Base-by-base conservation (phyloP, 2,797 vertebrate species). In the Melanotaenia nigrans region DNA sequence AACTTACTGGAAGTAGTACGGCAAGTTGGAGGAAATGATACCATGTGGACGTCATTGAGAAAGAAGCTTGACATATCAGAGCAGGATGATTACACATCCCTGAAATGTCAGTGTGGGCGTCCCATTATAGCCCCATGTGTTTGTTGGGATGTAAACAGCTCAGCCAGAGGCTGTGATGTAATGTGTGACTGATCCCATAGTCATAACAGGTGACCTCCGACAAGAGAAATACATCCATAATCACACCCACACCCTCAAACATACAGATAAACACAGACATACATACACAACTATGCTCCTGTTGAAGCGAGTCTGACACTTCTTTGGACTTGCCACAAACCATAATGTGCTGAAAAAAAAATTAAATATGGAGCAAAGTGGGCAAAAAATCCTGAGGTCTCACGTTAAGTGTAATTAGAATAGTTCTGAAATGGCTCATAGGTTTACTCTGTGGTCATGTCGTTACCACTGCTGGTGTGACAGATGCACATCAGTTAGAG, bases 1-100 rank as follows among this genome's bases (percentile, higher is more conserved):
- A 78, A 80, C 76, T 89, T 89, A 87, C 89, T 91, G 91, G 92
- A 91, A 92, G 82, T 73, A 56, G 72, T 74, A 68, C 6, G 65
- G 69, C 61, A 71, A 72, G 61, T 73, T 85, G 55, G 70, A 77
- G 85, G 84, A 92, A 90, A 85, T 80, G 61, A 85, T 77, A 73
- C 77, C 86, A 88, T 86, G 87, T 86, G 86, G 86, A 87, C 38
- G n/a, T 65, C 2, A 40, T 87, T 87, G 86, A 77, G 75, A 84
- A 77, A 85, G 61, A 79, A 33, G 76, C 70, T 58, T 71, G 85
- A 85, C 74, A 72, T 83, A 75, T 83, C 59, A 65, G 68, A 78
- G 74, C 30, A 59, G 72, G 63, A 72, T 73, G 77, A 86, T 82
- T 80, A 84, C 77, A 70, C 83, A 75, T 63, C 64, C 20, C 71